Base-by-base conservation (phyloP, 2,888 invertebrate genomes). In the Cataglyphis rosenhaueri region DNA sequence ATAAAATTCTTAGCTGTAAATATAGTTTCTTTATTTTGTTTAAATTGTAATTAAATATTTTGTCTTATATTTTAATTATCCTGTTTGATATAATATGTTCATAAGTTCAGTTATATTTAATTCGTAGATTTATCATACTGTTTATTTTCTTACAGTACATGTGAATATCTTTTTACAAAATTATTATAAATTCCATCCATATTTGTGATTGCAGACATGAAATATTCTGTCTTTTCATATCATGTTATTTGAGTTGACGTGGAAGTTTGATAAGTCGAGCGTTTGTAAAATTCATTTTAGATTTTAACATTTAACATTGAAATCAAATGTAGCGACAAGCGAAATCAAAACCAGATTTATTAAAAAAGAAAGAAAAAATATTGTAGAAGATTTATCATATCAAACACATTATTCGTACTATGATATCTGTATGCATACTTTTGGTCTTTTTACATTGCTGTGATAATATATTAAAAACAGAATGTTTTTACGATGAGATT, bases 291-390 rank as follows among this genome's bases (percentile, higher is more conserved):
- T 62, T 32, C 3, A 74, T 41, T 15, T 74, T 62, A 25, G 38
- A 75, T 64, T 64, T 75, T 38, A 44, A 65, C 12, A 65, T 44
- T 44, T 15, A 52, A 52, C n/a, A 65, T 76, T 25, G 9, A 57
- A 21, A 66, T 41, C 15, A 21, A 68, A 6, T n/a, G 15, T 44
- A 25, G 12, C 5, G 21, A 59, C 25, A 44, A 52, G 12, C 1
- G 21, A 57, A 59, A 57, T 41, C 59, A 76, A 62, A 25, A 41
- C 4, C 4, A 57, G 41, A 55, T 57, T 78, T 8, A 52, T 18
- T n/a, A 41, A 76, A 68, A 75, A 57, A 38, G 9, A 9, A 12
- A 12, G 21, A 12, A 41, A 76, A 65, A 32, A 8, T 44, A 25
- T 55, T 70, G n/a, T 32, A 68, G 52, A 35, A 35, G 6, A 35